Base-by-base conservation (phyloP, 2,888 invertebrate genomes). In the Lochmaea capreae region DNA sequence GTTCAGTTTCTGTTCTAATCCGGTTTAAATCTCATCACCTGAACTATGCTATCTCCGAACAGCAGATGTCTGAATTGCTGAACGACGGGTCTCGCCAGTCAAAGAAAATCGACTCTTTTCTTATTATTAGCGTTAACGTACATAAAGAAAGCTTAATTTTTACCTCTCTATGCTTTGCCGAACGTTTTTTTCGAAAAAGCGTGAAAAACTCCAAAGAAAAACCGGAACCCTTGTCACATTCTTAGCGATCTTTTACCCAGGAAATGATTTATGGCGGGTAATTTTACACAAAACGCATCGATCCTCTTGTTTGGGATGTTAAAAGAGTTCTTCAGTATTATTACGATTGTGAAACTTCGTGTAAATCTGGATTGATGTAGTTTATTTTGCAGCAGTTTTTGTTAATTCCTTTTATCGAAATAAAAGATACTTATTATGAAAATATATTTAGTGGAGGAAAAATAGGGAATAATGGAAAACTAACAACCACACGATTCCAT, bases 1-100 rank as follows among this genome's bases (percentile, higher is more conserved):
- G 8, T 54, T 79, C 81, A 81, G 80, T 81, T 83, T 82, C 79
- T 78, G 79, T 79, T 81, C 80, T 82, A 82, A 82, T 82, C 81
- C 83, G 82, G 81, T 82, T 80, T 78, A 77, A 78, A 57, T 22
- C 57, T 57, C 22, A 57, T 22, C 12, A 61, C 12, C 65, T 49
- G 52, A 49, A 65, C 22, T 49, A 12, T 52, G 76, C 80, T 81
- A 82, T 82, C 83, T 81, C 74, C 74, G 74, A 72, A 72, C 75
- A 70, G 78, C 79, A 80, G 80, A 77, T 78, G 79, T 80, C 79
- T 79, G 61, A 12, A 82, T 82, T 82, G 81, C 76, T 75, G 73
- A 74, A 73, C 76, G 72, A 77, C 80, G 79, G 80, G 77, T 78
- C 77, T 80, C 78, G 77, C 70, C 67, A 61, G 59, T 75, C 77